These are phyloP conservation scores for Cephalopholis sonnerati DNA, from an alignment of 2,113 vertebrate species.

Conservation along the genomic window DNA sequence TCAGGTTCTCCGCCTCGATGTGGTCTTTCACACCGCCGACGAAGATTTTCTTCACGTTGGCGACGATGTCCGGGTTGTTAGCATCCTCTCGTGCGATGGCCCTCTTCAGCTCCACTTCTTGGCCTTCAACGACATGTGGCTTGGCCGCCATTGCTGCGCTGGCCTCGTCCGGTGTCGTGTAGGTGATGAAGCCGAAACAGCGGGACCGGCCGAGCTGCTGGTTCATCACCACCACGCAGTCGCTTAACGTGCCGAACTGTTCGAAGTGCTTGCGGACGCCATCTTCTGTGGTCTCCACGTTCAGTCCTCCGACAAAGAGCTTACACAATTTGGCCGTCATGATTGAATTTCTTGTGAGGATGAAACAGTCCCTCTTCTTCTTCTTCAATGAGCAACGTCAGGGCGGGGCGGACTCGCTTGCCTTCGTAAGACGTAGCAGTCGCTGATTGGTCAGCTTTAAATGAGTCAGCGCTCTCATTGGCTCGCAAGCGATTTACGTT, in stretches of 20 bases:
- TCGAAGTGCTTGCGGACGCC: conserved; percentile 94
- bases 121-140: conserved; percentile 94
- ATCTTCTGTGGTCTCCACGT: conserved; percentile 94
- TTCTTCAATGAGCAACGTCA: conserved; percentile 78
- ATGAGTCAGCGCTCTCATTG: conserved; percentile 27
- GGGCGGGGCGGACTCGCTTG: conserved; percentile 52
- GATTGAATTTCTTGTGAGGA: conserved; percentile 78
- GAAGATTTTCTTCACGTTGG: conserved; percentile 98
- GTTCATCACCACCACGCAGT: conserved; percentile 82
- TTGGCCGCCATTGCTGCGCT: conserved; percentile 96
- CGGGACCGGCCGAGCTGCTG: conserved; percentile 85
- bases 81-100: conserved; percentile 94
- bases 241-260: conserved; percentile 87
- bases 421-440: conserved; percentile 49
- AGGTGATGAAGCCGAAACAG: conserved; percentile 97
- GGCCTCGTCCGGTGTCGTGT: conserved; percentile 92
- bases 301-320: conserved; percentile 96
- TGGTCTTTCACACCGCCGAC: conserved; percentile 96
- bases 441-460: conserved; percentile 72
- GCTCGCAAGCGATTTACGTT: background rate
- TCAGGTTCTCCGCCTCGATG: conserved; percentile 90
- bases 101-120: conserved; percentile 94
- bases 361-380: conserved; percentile 73
- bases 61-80: conserved; percentile 92
- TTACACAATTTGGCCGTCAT: conserved; percentile 95